Percentiles rank a stretch among this genome's conserved stretches.
Conservation (phyloP, 2,113 vertebrate species). For the Pimephales promelas region DNA sequence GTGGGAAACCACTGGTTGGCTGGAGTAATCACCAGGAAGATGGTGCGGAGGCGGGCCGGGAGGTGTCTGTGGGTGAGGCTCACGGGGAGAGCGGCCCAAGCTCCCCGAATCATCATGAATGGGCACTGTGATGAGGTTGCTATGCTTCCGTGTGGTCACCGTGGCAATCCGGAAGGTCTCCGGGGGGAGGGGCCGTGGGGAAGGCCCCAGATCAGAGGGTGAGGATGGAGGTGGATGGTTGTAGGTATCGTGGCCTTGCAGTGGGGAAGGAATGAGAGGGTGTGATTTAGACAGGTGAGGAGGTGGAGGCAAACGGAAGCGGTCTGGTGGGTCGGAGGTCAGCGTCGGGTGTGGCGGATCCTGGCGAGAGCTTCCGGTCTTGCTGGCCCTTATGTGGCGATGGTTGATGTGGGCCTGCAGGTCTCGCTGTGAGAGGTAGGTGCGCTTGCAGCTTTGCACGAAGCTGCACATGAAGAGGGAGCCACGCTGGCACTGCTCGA, state of each 20-base stretch:
- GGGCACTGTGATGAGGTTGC: constrained; percentile 97
- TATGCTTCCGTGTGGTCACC: constrained; percentile 91
- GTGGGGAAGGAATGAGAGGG: constrained; percentile 84
- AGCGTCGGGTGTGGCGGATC: constrained; percentile 83
- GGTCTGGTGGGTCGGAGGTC: constrained; percentile 83
- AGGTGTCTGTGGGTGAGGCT: constrained; percentile 56
- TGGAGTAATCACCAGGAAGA: constrained; percentile 84
- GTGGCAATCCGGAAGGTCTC: constrained; percentile 96
- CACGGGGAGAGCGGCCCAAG: constrained; percentile 46
- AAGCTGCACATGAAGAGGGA: constrained; percentile 98
- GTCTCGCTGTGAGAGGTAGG: constrained; percentile 96
- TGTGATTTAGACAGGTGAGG: constrained; percentile 89
- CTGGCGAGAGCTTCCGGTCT: constrained; percentile 82
- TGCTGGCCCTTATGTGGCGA: constrained; percentile 91
- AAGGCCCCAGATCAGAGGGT: constrained; percentile 74
- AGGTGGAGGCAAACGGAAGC: constrained; percentile 88
- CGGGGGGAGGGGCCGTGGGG: constrained; percentile 79
- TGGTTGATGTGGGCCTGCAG: constrained; percentile 99
- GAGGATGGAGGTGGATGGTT: constrained; percentile 77
- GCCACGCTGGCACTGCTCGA: constrained; percentile 93
- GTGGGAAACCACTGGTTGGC: constrained; percentile 89
- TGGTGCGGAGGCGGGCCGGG: constrained; percentile 80
- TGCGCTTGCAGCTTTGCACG: constrained; percentile 96
- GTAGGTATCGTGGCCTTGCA: constrained; percentile 90
- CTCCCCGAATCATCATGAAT: constrained; percentile 94